Conservation (phyloP, 2,113 vertebrate species). For the Hippocampus zosterae region DNA sequence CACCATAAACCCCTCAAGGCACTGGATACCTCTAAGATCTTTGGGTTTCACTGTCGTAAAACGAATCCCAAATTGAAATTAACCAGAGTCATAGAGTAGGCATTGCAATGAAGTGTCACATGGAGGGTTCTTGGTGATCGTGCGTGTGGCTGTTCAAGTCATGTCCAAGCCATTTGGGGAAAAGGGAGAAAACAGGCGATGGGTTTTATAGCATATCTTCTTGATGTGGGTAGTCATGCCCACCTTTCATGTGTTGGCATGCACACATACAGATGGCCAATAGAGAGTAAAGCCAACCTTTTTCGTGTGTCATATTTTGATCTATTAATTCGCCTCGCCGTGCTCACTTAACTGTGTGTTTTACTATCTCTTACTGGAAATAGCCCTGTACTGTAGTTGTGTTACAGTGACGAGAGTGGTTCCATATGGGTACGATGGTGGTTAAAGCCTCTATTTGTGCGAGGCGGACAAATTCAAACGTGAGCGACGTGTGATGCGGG, state of each 20-base stretch:
- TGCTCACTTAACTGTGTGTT: background rate
- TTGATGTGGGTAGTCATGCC: slow-evolving; percentile 4
- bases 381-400: background rate
- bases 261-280: background rate
- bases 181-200: background rate
- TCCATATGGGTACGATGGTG: background rate
- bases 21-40: slow-evolving; percentile 41
- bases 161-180: slow-evolving; percentile 20
- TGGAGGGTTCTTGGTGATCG: slow-evolving; percentile 39
- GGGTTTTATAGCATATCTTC: slow-evolving; percentile 6
- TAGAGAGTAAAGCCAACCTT: background rate
- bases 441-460: background rate
- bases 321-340: slow-evolving; percentile 2
- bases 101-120: slow-evolving; percentile 42
- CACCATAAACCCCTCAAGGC: slow-evolving; percentile 44
- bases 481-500: background rate
- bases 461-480: background rate
- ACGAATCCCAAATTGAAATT: slow-evolving; percentile 50
- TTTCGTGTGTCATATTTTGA: background rate
- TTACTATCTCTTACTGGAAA: slow-evolving; percentile 5
- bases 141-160: slow-evolving; percentile 32
- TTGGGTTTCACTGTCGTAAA: slow-evolving; percentile 51
- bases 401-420: slow-evolving; percentile 1
- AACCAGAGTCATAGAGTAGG: slow-evolving; percentile 49
- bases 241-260: background rate